Conservation (phyloP, 2,888 invertebrate genomes). For the Biston betularia region DNA sequence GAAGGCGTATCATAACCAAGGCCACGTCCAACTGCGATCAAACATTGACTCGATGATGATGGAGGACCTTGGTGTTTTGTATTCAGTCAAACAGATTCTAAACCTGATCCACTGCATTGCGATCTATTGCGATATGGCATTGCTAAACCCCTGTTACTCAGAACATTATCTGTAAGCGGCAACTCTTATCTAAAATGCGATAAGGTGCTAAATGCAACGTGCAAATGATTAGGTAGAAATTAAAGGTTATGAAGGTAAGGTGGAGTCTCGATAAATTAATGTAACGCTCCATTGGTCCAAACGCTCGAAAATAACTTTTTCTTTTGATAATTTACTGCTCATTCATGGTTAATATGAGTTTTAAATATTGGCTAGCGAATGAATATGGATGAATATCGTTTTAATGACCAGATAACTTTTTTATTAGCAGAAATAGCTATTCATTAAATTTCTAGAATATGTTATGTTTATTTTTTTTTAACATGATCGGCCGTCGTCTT, state of each 20-base stretch:
- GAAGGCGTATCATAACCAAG: too few relatives aligned
- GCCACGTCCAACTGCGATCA: neutral
- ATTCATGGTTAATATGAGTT: slow-evolving; percentile 2
- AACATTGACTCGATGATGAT: slow-evolving; percentile 35
- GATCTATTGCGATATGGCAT: slow-evolving; percentile 60
- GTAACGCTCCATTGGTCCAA: slow-evolving; percentile 11
- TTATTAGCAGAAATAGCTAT: slow-evolving; percentile 10
- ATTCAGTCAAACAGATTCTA: slow-evolving; percentile 60
- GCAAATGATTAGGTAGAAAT: slow-evolving; percentile 28
- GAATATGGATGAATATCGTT: slow-evolving; percentile 13
- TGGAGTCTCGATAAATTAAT: slow-evolving; percentile 27
- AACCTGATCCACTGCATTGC: slow-evolving; percentile 64
- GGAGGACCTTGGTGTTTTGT: slow-evolving; percentile 60
- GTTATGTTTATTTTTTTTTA: neutral
- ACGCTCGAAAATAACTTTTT: slow-evolving; percentile 16
- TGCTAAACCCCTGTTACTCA: slow-evolving; percentile 44
- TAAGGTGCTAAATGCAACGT: slow-evolving; percentile 41
- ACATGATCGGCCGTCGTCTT: neutral
- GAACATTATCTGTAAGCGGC: slow-evolving; percentile 29
- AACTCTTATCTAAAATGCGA: slow-evolving; percentile 29
- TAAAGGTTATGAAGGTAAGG: slow-evolving; percentile 43
- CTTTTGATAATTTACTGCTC: slow-evolving; percentile 14
- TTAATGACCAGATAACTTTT: slow-evolving; percentile 16
- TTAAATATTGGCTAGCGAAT: slow-evolving; percentile 8
- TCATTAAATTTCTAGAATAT: neutral